Evolutionary conservation across 2,888 invertebrate genomes (phyloP), one percentile per base, ranked within the genome.

Genomic region (Shargacucullia verbasci): DNA sequence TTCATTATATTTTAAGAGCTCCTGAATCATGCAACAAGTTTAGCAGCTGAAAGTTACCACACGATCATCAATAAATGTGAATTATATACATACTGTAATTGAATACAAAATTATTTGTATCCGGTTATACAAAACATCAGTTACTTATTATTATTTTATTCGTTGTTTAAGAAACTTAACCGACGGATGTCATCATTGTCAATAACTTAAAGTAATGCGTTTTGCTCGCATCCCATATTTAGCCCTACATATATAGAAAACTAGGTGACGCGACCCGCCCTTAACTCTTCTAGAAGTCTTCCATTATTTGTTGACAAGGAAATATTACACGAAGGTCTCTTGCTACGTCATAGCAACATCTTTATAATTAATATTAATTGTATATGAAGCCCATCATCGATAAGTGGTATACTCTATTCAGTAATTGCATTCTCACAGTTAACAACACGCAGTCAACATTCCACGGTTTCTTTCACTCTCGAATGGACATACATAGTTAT

Each of bases 361-460:
- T 34, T 35, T 46, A 37, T 37, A 35, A 34, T 11, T 33, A 31
- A 44, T 40, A 55, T 64, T 48, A 27, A n/a, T 48, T 48, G 34
- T 8, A 52, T 43, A 64, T 20, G n/a, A 44, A 68, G 25, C 31
- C 41, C 56, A 63, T 64, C 12, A 12, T 15, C 33, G 13, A 14
- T 56, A 56, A 55, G 37, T 63, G 44, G 44, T 31, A n/a, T n/a
- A 45, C 11, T 38, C 33, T 34, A 61, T 27, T 34, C 39, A 62
- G 35, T 62, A 31, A 70, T 52, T 65, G 34, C 20, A 34, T 45
- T 41, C 27, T 35, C 10, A 15, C 20, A 52, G 39, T 50, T 53
- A 59, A 70, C 45, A 11, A 34, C 48, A 48, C 43, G 27, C 49
- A 43, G 20, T 46, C 20, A 33, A 52, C 37, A 57, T 57, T 48